Evolutionary conservation across 1,140 invertebrate genomes (phyloP), one percentile per base, ranked within the genome.

Genomic region (Drosophila bocqueti): DNA sequence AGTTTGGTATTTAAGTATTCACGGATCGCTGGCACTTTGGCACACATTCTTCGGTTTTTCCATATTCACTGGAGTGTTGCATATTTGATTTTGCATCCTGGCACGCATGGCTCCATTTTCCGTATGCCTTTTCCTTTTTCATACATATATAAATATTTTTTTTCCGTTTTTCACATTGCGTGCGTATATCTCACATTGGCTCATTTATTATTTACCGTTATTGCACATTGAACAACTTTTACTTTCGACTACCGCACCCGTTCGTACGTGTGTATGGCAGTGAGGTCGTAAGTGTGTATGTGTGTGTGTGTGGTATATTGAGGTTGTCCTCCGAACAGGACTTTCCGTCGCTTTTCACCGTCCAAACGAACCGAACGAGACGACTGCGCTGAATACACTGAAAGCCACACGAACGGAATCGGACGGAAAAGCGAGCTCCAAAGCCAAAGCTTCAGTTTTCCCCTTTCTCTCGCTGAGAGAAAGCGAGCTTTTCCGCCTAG

Each of bases 351-450:
- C 73, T 47, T 59, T 65, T 58, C 68, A 61, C 74, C 79, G 83
- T 67, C 72, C 60, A 63, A 79, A 80, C 87, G 91, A 73, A 92
- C 91, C 83, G 89, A 79, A 90, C 91, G 80, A 77, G 71, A 86
- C 91, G 89, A 92, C 83, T 92, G 84, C 85, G 83, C 87, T 91
- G 75, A 92, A 87, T 91, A 92, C 79, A 92, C 87, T 92, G 81
- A 89, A 89, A 79, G 71, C 42, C 31, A 42, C 55, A 36, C 71
- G 76, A 79, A 57, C 57, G 69, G 34, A 57, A 38, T 64, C 71
- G 62, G 16, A 36, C 24, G 36, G 38, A 50, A 76, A 78, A 50
- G 67, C 73, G 52, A 50, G 58, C 68, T 55, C 64, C 45, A 79
- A 29, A 60, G 71, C 77, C 47, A 79, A 89, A 79, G 77, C 79